A percentile compares a stretch with the other conserved stretches of the same genome.
phyloP scores from a whole-genome alignment of 2,797 vertebrate genomes.

The Bradypus variegatus region DNA sequence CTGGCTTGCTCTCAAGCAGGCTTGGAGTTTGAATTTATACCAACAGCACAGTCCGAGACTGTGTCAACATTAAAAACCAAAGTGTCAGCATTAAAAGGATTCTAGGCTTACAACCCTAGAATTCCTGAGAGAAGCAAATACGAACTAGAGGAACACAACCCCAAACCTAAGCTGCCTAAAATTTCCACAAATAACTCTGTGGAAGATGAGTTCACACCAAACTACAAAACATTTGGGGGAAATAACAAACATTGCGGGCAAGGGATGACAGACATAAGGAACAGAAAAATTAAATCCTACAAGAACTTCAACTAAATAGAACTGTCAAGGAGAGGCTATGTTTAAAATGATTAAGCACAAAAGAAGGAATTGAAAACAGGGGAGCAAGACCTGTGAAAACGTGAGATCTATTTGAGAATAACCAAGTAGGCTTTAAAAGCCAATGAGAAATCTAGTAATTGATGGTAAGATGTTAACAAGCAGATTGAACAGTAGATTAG shows the following conservation, averaged over 20 bases:
- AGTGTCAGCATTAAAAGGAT: neutral
- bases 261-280: accelerated
- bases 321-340: neutral
- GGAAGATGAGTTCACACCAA: accelerated
- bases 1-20: neutral
- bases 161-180: no score
- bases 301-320: accelerated
- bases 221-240: no score
- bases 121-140: neutral
- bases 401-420: neutral
- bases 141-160: no score
- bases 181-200: accelerated
- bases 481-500: neutral
- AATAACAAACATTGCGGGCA: accelerated
- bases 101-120: neutral
- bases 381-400: neutral
- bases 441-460: neutral
- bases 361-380: neutral
- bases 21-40: neutral
- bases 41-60: neutral
- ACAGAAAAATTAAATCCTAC: neutral
- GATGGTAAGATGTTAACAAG: neutral
- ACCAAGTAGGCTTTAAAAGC: neutral
- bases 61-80: no score
- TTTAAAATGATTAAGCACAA: neutral